phyloP scores from a whole-genome alignment of 2,113 vertebrate genomes.

The Psilopsiagon aymara region DNA sequence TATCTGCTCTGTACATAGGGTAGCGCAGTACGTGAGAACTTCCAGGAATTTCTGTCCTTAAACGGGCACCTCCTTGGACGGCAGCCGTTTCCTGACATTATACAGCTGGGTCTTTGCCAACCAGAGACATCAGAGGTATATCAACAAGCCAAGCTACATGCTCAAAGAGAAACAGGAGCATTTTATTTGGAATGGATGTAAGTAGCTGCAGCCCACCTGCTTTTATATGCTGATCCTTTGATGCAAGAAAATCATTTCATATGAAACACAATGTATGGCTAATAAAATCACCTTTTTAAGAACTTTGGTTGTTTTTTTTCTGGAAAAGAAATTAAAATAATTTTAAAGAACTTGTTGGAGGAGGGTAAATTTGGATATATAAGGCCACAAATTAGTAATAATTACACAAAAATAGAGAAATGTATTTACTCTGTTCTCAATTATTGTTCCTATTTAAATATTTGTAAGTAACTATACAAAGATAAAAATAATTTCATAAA shows the following conservation, averaged over 20 bases:
- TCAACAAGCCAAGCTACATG: constrained; percentile 84
- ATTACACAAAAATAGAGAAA: neutral
- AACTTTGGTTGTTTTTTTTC: neutral
- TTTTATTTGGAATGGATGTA: constrained; percentile 95
- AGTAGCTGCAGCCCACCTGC: constrained; percentile 26
- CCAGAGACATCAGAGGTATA: constrained; percentile 88
- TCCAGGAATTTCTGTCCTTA: constrained; percentile 95
- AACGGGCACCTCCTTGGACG: constrained; percentile 93
- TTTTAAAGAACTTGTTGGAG: neutral
- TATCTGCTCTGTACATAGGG: constrained; percentile 76
- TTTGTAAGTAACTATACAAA: neutral
- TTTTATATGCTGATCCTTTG: neutral
- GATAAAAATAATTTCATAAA: neutral
- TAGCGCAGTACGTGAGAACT: constrained; percentile 85
- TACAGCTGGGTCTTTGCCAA: constrained; percentile 92
- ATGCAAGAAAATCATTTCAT: neutral
- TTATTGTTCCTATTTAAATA: neutral
- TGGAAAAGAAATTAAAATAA: neutral
- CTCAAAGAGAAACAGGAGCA: constrained; percentile 77
- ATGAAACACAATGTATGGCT: neutral
- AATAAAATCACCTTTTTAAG: neutral
- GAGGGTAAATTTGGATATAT: neutral
- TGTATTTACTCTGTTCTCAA: neutral
- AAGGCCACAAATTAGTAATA: neutral
- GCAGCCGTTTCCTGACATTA: constrained; percentile 89